Percentiles rank a stretch among this genome's conserved stretches.
These are phyloP conservation scores for Sula dactylatra DNA, from an alignment of 2,113 vertebrate genomes.

Conservation along the genomic window DNA sequence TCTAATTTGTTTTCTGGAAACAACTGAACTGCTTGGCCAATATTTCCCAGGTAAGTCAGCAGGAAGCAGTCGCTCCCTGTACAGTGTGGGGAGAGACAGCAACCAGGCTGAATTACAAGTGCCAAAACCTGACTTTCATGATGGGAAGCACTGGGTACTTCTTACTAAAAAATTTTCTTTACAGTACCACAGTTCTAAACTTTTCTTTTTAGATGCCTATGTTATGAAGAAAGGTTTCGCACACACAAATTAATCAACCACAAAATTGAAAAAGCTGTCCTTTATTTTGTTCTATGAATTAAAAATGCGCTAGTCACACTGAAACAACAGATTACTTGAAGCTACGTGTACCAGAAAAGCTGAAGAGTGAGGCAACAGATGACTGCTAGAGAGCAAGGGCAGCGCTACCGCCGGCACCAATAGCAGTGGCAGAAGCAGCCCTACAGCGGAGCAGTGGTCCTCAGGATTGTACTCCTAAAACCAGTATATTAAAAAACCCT, in stretches of 20 bases:
- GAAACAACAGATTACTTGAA: not conserved
- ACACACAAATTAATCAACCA: not conserved
- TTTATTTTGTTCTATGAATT: not conserved
- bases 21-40: not conserved
- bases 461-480: not conserved
- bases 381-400: not conserved
- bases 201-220: not conserved
- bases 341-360: not conserved
- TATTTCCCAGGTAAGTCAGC: not conserved
- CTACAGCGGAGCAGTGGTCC: not conserved
- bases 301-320: not conserved
- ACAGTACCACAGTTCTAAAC: not conserved
- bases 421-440: not conserved
- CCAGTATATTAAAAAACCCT: not conserved
- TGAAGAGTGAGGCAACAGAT: not conserved
- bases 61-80: not conserved
- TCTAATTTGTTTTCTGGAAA: not conserved
- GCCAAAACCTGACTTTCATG: not conserved
- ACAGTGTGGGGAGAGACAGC: not conserved
- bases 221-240: not conserved
- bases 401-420: not conserved
- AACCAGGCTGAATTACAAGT: not conserved
- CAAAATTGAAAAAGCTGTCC: not conserved
- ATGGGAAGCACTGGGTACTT: not conserved
- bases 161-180: not conserved